phyloP scores from a whole-genome alignment of 2,888 invertebrate genomes.

The Nemurella pictetii region DNA sequence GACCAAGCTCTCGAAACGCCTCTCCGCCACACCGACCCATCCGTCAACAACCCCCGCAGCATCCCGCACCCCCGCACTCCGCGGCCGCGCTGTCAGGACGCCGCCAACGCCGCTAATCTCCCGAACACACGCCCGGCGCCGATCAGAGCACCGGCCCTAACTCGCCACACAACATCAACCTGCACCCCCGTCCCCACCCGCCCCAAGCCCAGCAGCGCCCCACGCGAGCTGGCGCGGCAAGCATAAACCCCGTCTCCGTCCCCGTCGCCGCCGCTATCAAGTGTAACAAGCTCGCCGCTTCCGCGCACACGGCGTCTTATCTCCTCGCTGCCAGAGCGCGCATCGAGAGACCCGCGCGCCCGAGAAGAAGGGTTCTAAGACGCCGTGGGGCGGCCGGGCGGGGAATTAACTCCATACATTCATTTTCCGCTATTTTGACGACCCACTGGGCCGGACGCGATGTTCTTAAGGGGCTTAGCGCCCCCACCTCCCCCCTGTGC shows the following conservation, averaged over 20 bases:
- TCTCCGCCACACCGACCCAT: too few species aligned
- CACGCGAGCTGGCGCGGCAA: background rate
- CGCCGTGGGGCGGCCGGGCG: background rate
- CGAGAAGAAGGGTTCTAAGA: background rate
- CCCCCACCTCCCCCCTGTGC: conserved; percentile 4
- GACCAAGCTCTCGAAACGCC: background rate
- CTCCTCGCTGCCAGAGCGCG: conserved; percentile 39
- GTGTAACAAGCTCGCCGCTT: background rate
- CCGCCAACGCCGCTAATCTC: background rate
- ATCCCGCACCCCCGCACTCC: background rate
- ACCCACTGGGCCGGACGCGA: conserved; percentile 36
- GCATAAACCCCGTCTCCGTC: too few species aligned
- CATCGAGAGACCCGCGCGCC: background rate
- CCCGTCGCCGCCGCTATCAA: too few species aligned
- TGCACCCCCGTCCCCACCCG: too few species aligned
- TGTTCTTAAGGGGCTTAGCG: conserved; percentile 39
- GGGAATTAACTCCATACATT: conserved; percentile 42
- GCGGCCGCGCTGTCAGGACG: background rate
- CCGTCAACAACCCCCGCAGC: background rate
- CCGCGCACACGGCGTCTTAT: conserved; percentile 29
- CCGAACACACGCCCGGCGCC: background rate
- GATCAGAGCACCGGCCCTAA: background rate
- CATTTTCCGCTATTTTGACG: conserved; percentile 42
- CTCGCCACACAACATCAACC: too few species aligned
- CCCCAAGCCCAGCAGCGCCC: background rate